These are phyloP conservation scores for Portunus trituberculatus DNA, from an alignment of 1,140 invertebrate species.

Conservation along the genomic window DNA sequence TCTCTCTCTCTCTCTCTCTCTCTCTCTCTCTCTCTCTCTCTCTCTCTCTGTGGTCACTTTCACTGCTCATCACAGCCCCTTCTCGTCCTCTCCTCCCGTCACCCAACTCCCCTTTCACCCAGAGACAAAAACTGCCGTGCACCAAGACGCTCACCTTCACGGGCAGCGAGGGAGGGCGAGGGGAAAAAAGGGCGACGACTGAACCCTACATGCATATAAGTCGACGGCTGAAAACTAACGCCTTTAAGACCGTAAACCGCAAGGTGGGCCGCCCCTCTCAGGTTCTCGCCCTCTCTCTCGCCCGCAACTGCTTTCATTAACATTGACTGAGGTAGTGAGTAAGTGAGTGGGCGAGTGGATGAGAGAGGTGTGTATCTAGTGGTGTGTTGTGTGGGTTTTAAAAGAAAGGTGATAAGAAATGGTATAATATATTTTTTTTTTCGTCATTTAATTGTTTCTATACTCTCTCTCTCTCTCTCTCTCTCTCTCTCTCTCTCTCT, in stretches of 20 bases:
- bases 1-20: slow-evolving; percentile 20
- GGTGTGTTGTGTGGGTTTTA: background rate
- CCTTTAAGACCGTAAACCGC: background rate
- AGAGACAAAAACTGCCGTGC: background rate
- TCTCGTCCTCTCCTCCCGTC: background rate
- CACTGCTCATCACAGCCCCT: slow-evolving; percentile 8
- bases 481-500: slow-evolving; percentile 18
- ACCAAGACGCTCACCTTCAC: background rate
- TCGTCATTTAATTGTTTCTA: background rate
- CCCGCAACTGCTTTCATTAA: background rate
- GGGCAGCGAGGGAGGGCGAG: background rate
- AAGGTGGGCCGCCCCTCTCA: background rate
- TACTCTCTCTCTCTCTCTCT: background rate
- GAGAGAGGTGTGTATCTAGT: no score
- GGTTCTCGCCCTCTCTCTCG: background rate
- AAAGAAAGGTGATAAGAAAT: background rate
- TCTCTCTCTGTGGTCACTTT: background rate
- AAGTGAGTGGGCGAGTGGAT: background rate
- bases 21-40: slow-evolving; percentile 3
- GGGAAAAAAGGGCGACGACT: background rate
- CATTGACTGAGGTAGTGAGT: background rate
- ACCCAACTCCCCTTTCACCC: background rate
- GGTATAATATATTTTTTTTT: background rate
- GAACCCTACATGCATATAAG: background rate
- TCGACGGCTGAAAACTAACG: background rate